Evolutionary conservation across 2,888 invertebrate species (phyloP), one percentile per base, ranked within the genome.

Genomic region (Sinelater perroti): DNA sequence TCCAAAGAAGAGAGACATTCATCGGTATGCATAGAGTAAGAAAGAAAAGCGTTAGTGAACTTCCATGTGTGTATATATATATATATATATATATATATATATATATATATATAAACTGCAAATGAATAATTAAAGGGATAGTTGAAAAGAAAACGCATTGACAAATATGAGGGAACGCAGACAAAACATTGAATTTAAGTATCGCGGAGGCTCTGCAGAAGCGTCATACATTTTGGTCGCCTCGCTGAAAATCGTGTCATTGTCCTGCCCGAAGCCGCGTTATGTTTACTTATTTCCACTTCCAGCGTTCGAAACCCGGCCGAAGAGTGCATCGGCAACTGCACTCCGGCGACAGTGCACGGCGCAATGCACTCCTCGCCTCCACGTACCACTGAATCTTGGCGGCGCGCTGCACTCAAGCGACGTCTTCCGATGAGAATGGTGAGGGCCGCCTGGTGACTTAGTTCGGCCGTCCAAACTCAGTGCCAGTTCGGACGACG

Each of bases 371-470:
- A 14, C 42, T 42, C 26, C 14, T 42, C 26, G 33, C 13, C 11
- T 13, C 17, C 8, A 10, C 11, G 44, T 30, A 21, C 14, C 11
- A 44, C 28, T 30, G 28, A 16, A 11, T n/a, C 28, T 30, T 28
- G 10, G 17, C 30, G 28, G 44, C 2, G 10, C 28, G 30, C 7
- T 44, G 44, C 44, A 44, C 30, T 44, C 44, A 16, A 17, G 3
- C 44, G 28, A 11, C 44, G 44, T 44, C 44, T 44, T 44, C 28
- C 28, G 16, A n/a, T 40, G 40, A 7, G 14, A 6, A 14, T 24
- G 40, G 40, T 40, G 40, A 40, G 24, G 40, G 38, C 38, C 38
- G 13, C 40, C n/a, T n/a, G n/a, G n/a, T n/a, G n/a, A 40, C 40
- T 40, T 40, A 24, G 14, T 26, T 40, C 13, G 2, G 21, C n/a